Base-by-base conservation (phyloP, 2,888 invertebrate genomes). In the Megaustenia siamemsis region DNA sequence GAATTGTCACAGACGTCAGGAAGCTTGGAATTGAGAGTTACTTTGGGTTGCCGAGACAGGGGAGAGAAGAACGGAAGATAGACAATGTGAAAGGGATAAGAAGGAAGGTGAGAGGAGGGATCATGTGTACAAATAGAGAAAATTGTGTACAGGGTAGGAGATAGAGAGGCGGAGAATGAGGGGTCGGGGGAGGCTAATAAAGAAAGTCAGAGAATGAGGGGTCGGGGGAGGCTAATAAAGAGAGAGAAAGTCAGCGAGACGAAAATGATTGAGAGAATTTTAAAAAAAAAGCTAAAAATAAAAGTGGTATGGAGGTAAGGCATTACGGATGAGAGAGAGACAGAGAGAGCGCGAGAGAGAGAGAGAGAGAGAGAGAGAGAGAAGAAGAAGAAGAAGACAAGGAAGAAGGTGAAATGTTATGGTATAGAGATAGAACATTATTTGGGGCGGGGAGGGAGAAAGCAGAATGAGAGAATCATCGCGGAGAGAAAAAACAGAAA, bases 321-420 rank as follows among this genome's bases (percentile, higher is more conserved):
- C 10, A 56, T 40, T 69, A 21, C 53, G 43, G 56, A n/a, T 69
- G 71, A 56, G 56, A 78, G 78, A 69, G 40, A 71, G 71, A 83
- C 40, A 79, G 71, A 71, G 35, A 84, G 79, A 71, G 28, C 69
- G 83, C 71, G 56, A 79, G 71, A 78, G 40, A 77, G 69, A 71
- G 56, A 60, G 78, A 79, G 56, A 71, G 49, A 45, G 66, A 68
- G 75, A 73, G 60, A 60, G 63, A 75, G 63, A 73, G 60, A 73
- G 73, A 82, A 73, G 73, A 35, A 63, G 63, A 82, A 45, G 71
- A 40, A 43, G 49, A 75, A 18, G 69, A 53, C 56, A 40, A 75
- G 63, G 69, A 28, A 82, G 63, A 60, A 43, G 56, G 49, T 76
- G 76, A 66, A 73, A 76, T 2, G 63, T 45, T 66, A 24, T 18